Conservation (phyloP, 2,797 vertebrate genomes). For the Sternotherus odoratus region DNA sequence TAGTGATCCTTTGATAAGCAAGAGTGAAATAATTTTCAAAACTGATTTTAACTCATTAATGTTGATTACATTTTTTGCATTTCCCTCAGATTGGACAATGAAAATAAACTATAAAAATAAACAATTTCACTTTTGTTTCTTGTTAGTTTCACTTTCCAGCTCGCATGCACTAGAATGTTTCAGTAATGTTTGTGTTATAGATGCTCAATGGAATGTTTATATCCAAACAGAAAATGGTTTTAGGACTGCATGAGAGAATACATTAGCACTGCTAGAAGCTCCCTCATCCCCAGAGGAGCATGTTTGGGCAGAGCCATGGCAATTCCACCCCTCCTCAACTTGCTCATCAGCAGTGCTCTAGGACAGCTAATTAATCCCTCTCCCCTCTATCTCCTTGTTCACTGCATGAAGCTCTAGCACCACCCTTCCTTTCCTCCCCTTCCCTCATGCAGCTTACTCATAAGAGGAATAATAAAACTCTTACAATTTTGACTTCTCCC, state of each 20-base stretch:
- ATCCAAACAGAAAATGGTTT: slow-evolving; percentile 7
- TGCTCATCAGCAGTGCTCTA: not conserved
- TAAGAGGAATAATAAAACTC: slow-evolving; percentile 18
- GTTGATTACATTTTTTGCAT: not conserved
- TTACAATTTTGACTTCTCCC: not conserved
- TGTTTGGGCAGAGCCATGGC: accelerated
- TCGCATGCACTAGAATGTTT: not conserved
- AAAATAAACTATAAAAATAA: not conserved
- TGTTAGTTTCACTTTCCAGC: not conserved
- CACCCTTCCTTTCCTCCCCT: not conserved
- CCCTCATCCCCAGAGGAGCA: not conserved
- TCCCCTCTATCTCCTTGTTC: not conserved
- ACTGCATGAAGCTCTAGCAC: not conserved
- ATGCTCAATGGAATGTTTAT: not conserved
- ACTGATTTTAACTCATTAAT: not conserved
- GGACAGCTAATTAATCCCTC: not conserved
- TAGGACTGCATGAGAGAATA: not conserved
- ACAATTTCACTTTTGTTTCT: not conserved
- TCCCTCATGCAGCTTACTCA: not conserved
- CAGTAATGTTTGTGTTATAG: not conserved
- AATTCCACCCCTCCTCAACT: not conserved
- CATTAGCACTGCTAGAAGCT: accelerated
- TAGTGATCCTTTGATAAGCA: not conserved
- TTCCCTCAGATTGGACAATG: not conserved
- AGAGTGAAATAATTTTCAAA: accelerated